Evolutionary conservation across 1,140 invertebrate genomes (phyloP).

Genomic region (Brachionus manjavacas): DNA sequence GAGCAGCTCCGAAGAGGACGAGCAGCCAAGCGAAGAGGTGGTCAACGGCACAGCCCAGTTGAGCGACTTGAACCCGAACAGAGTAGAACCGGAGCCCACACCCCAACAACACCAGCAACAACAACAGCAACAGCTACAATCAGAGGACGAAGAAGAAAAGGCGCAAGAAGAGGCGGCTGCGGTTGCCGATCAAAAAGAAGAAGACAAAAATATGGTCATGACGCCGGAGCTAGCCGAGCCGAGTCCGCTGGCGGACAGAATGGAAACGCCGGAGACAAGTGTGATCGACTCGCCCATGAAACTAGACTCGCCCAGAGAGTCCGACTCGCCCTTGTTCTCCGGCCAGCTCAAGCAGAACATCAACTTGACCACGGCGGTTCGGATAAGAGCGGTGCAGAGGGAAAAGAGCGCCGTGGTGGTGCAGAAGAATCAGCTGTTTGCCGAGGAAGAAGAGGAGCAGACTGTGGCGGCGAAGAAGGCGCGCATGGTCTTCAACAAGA

Average conservation of each 20-base stretch:
- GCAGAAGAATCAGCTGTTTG: conserved; percentile 34
- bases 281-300: neutral
- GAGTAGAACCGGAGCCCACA: too few species aligned
- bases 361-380: neutral
- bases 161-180: neutral
- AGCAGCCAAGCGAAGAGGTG: neutral
- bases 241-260: neutral
- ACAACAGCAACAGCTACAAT: too few species aligned
- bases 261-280: neutral
- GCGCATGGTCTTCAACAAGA: conserved; percentile 59
- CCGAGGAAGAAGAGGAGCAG: conserved; percentile 41
- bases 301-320: neutral
- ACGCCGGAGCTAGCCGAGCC: neutral
- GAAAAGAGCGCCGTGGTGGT: neutral
- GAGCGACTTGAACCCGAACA: neutral
- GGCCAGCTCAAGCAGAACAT: neutral
- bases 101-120: too few species aligned
- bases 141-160: neutral
- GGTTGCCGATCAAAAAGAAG: neutral
- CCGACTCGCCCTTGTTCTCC: neutral
- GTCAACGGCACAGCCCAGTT: neutral
- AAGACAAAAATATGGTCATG: neutral
- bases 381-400: neutral
- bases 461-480: conserved; percentile 45
- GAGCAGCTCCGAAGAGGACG: neutral